Base-by-base conservation (phyloP, 1,140 invertebrate species). In the Megalonaias nervosa region DNA sequence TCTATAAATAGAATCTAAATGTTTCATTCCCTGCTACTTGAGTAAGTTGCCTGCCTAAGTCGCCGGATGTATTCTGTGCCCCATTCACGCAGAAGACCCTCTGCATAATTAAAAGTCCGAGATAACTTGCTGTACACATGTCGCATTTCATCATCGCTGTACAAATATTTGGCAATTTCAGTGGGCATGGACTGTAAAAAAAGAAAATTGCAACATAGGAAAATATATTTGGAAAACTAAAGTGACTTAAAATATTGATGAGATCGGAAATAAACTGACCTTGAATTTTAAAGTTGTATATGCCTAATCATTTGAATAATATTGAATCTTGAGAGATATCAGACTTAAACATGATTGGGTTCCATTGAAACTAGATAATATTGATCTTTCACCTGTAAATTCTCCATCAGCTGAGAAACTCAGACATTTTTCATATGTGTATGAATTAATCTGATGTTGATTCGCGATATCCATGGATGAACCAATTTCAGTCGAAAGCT, bases 81-180 rank as follows among this genome's bases (percentile, higher is more conserved):
- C 87, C 87, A 89, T 68, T 89, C 87, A 69, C 87, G 67, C 17
- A 89, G 64, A 21, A 89, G 62, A 68, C 86, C 86, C 84, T 88
- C 88, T 67, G 82, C 81, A 76, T 89, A 88, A 56, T 89, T 86
- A 66, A 88, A 86, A 21, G 86, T 86, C 38, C 79, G 75, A 19
- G 82, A 81, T 48, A 89, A 66, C 77, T 77, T 82, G 17, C 84
- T 72, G 61, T 82, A 85, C 0, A 89, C 74, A 68, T 82, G 71
- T 74, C 83, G 75, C 85, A 89, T 86, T 59, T 89, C 88, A 58
- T 87, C 84, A 69, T 89, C 88, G 65, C 81, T 82, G 75, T 84
- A 89, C 17, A 89, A 77, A 70, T 87, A 88, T 67, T 83, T 85
- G 13, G 82, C 75, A 23, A 89, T 85, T 67, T 89, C 87, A 31